Evolutionary conservation across 2,797 vertebrate genomes (phyloP).

Genomic region (Anguilla megastoma): DNA sequence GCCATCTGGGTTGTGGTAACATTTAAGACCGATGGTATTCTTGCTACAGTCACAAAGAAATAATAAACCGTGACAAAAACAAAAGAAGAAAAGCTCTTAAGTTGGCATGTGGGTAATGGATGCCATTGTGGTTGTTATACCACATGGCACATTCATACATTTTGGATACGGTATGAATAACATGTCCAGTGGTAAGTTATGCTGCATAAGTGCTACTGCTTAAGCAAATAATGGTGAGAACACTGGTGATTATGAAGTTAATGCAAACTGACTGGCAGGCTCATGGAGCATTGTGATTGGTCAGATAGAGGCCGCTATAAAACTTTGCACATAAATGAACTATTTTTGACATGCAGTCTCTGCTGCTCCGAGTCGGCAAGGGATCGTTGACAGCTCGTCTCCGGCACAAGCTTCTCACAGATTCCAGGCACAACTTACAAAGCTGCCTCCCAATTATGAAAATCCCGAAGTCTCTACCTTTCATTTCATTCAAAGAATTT

Average conservation of each 20-base stretch:
- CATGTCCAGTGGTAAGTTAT: not conserved
- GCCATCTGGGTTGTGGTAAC: not conserved
- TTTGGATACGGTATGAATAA: not conserved
- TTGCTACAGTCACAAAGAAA: not conserved
- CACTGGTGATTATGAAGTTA: not conserved
- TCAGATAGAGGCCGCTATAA: not conserved
- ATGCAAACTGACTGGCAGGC: not conserved
- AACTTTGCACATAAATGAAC: not conserved
- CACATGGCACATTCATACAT: not conserved
- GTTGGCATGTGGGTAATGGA: not conserved
- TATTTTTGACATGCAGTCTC: not conserved
- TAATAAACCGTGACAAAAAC: not conserved
- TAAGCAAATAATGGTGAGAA: not conserved
- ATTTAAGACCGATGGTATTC: not conserved
- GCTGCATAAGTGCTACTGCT: not conserved
- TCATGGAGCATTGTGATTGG: not conserved
- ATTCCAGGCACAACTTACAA: not conserved
- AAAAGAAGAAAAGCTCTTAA: not conserved
- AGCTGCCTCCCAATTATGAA: not conserved
- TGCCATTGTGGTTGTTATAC: not conserved
- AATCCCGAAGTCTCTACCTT: not conserved
- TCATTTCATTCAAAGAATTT: not conserved
- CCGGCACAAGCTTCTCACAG: not conserved
- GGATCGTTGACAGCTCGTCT: not conserved
- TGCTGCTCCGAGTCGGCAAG: not conserved